Evolutionary conservation across 2,797 vertebrate species (phyloP), one percentile per base, ranked within the genome.

Genomic region (Dendrocincla fuliginosa): DNA sequence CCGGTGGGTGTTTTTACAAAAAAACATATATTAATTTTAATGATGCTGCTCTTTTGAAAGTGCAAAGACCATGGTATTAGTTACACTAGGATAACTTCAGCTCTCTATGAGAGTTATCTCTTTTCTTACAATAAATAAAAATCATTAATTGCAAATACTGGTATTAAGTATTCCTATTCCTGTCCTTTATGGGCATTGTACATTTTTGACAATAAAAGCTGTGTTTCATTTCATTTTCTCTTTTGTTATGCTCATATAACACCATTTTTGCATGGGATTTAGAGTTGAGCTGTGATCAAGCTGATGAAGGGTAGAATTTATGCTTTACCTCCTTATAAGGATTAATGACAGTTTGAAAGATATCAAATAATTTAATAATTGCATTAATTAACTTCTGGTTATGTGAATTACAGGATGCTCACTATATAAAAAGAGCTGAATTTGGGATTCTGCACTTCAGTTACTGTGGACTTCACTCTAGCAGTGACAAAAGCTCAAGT

Each of bases 341-440:
- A 24, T 53, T 39, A 57, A 73, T 57, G 12, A 17, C 32, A 65
- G 20, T 37, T 79, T 75, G 15, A 79, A 87, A 81, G 8, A 20
- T 7, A 52, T 0, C 0, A 39, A 59, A 22, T 44, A 1, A 42
- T 70, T 18, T 0, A 1, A 52, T 60, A 67, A 37, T 27, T 11
- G 2, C 4, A 50, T 79, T 60, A 17, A 20, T 23, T 64, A 41
- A 42, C 1, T 74, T 77, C 9, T 50, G 12, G 2, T 73, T 79
- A 42, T 60, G 52, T 56, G 61, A 79, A 82, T 30, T 76, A n/a
- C 2, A 15, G 20, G 41, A 69, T 33, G 10, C 3, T 82, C 30
- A 27, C 16, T 30, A 13, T 53, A 10, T 42, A 47, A 61, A 1
- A 55, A 53, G 2, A 42, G 30, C 16, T 52, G 16, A 46, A 74